phyloP scores from a whole-genome alignment of 2,888 invertebrate species.

The Pteria penguin region DNA sequence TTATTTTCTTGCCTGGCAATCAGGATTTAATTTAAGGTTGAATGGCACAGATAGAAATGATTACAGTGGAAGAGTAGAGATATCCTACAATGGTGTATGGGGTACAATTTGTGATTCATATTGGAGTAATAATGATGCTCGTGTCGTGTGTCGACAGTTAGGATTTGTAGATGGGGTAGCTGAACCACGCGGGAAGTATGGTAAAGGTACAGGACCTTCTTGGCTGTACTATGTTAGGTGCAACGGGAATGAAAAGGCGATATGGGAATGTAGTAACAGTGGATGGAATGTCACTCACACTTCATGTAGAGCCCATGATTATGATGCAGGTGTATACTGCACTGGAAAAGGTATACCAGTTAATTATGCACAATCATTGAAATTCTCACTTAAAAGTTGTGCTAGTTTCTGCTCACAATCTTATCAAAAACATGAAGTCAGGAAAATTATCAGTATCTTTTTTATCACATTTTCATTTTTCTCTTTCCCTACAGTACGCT shows the following conservation, averaged over 20 bases:
- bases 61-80: slow-evolving; percentile 59
- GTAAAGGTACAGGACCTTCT: slow-evolving; percentile 56
- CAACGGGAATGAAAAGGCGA: slow-evolving; percentile 62
- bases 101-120: slow-evolving; percentile 64
- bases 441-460: not conserved
- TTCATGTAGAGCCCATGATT: slow-evolving; percentile 56
- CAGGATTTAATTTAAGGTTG: slow-evolving; percentile 56
- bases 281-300: slow-evolving; percentile 59
- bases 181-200: slow-evolving; percentile 55
- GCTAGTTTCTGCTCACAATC: too few species aligned
- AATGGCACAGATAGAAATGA: slow-evolving; percentile 43
- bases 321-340: slow-evolving; percentile 66
- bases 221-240: slow-evolving; percentile 63
- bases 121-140: slow-evolving; percentile 59
- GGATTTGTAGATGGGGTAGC: slow-evolving; percentile 62
- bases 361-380: too few species aligned
- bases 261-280: slow-evolving; percentile 62
- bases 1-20: not conserved
- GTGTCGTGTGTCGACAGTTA: slow-evolving; percentile 63
- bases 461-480: too few species aligned
- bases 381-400: too few species aligned
- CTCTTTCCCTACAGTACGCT: slow-evolving; percentile 52
- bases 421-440: not conserved
- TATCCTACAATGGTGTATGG: slow-evolving; percentile 61
- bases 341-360: slow-evolving; percentile 65